These are phyloP conservation scores for Antechinus flavipes DNA, from an alignment of 2,113 vertebrate species.

Conservation along the genomic window DNA sequence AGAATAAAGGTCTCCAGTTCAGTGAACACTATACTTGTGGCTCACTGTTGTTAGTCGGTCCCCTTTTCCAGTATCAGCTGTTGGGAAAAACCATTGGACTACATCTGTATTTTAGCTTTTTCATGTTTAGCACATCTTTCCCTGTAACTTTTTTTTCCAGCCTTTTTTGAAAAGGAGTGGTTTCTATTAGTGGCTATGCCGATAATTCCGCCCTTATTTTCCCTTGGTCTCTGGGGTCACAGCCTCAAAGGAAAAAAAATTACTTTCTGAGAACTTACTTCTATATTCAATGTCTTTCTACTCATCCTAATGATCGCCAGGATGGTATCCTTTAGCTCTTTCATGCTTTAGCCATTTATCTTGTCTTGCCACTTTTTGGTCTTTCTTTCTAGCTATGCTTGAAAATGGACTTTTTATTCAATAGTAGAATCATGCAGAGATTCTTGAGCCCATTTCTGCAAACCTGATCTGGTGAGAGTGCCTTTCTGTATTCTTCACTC, in stretches of 20 bases:
- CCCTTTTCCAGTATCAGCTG: neutral
- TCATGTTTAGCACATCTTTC: neutral
- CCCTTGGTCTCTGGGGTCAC: neutral
- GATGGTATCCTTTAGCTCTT: neutral
- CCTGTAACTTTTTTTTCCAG: neutral
- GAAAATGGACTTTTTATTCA: neutral
- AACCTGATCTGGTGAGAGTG: neutral
- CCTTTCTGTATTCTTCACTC: neutral
- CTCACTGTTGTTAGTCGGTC: neutral
- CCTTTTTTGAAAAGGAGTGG: neutral
- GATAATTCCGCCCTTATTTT: neutral
- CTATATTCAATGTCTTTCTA: neutral
- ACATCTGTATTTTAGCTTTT: neutral
- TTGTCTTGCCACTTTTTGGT: neutral
- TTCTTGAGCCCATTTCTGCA: neutral
- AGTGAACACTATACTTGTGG: neutral
- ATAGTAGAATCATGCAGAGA: neutral
- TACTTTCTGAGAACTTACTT: neutral
- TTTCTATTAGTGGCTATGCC: neutral
- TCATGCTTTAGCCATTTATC: neutral
- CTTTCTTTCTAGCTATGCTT: neutral
- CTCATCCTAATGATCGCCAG: neutral
- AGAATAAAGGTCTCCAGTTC: neutral
- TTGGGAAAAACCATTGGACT: neutral
- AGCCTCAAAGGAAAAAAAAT: neutral